Evolutionary conservation across 2,113 vertebrate genomes (phyloP).

Genomic region (Grallaria varia): DNA sequence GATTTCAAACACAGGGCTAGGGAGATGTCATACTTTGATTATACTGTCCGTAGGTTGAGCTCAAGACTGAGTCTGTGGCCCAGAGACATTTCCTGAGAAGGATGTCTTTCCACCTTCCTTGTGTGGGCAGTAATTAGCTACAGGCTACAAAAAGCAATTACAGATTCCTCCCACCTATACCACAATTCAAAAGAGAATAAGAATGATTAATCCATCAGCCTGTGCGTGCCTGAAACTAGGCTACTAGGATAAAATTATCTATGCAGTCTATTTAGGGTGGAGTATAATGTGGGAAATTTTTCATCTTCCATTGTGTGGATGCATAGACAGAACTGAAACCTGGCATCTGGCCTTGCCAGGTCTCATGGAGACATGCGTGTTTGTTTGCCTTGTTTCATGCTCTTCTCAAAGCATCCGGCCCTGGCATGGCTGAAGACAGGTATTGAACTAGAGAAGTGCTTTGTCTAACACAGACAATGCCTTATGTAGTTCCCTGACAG

Average conservation of each 20-base stretch:
- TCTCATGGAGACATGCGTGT: background rate
- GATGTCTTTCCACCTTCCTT: background rate
- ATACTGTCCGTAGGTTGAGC: background rate
- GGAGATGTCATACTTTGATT: background rate
- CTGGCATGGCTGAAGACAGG: background rate
- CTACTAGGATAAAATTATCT: background rate
- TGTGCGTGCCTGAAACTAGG: background rate
- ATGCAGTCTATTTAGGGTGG: background rate
- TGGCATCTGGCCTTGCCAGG: background rate
- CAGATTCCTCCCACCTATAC: conserved; percentile 21
- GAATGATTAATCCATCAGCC: conserved; percentile 24
- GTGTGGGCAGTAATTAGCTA: conserved; percentile 25
- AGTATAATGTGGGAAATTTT: background rate
- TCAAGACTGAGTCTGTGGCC: background rate
- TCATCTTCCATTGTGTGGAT: background rate
- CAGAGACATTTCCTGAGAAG: background rate
- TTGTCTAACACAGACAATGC: background rate
- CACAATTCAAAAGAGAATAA: conserved; percentile 12
- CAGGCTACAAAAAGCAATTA: conserved; percentile 10
- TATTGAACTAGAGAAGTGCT: background rate
- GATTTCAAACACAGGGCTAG: background rate
- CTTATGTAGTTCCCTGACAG: background rate
- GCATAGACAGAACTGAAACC: background rate
- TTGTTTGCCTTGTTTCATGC: background rate
- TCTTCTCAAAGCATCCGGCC: background rate